Conservation (phyloP, 1,140 invertebrate genomes). For the Caenorhabditis elegans region WBcel235 BX284605.5:2372001-2372500, state of each 20-base stretch:
- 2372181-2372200: conserved; percentile 9
- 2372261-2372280: no score
- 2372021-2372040: conserved; percentile 10
- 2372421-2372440: background rate
- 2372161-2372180: conserved; percentile 36
- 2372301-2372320: no score
- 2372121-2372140: conserved; percentile 10
- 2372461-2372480: conserved; percentile 30
- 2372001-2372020: conserved; percentile 22
- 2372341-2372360: no score
- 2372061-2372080: background rate
- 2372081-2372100: background rate
- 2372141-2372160: conserved; percentile 32
- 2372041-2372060: conserved; percentile 38
- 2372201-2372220: conserved; percentile 33
- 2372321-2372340: no score
- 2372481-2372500: conserved; percentile 50
- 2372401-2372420: no score
- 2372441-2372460: background rate
- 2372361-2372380: no score
- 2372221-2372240: no score
- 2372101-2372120: background rate
- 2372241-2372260: no score
- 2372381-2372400: no score
- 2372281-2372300: no score